These are phyloP conservation scores for Coranthus polyacanthus DNA, from an alignment of 2,797 vertebrate genomes.

Conservation along the genomic window DNA sequence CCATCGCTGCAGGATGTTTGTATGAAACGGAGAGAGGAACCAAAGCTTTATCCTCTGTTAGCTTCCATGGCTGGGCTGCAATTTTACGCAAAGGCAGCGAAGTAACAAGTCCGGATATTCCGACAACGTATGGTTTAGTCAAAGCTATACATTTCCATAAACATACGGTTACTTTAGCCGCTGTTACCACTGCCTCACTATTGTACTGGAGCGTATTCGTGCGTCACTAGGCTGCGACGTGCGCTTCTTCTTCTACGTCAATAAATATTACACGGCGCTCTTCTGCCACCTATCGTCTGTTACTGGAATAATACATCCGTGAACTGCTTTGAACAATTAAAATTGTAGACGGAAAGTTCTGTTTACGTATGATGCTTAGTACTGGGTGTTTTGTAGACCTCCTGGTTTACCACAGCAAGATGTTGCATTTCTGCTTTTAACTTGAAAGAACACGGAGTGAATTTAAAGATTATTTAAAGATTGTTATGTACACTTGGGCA, in stretches of 20 bases:
- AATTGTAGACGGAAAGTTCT: no score
- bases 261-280: accelerated
- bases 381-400: no score
- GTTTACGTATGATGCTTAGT: no score
- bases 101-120: background rate
- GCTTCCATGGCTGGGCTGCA: slow-evolving; percentile 14
- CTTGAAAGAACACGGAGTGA: no score
- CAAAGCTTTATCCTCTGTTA: slow-evolving; percentile 28
- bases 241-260: slow-evolving; percentile 16
- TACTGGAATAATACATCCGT: no score
- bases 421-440: background rate
- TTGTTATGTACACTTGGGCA: no score
- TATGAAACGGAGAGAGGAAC: background rate
- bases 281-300: slow-evolving; percentile 41
- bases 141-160: background rate
- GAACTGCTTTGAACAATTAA: no score
- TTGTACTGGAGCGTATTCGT: accelerated
- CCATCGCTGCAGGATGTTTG: slow-evolving; percentile 50
- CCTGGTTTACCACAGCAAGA: background rate
- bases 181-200: no score
- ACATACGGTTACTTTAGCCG: no score
- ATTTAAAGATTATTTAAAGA: no score
- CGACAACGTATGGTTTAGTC: accelerated
- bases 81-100: background rate
- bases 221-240: slow-evolving; percentile 10